Evolutionary conservation across 2,797 vertebrate genomes (phyloP).

Genomic region (Loris lydekkerianus): DNA sequence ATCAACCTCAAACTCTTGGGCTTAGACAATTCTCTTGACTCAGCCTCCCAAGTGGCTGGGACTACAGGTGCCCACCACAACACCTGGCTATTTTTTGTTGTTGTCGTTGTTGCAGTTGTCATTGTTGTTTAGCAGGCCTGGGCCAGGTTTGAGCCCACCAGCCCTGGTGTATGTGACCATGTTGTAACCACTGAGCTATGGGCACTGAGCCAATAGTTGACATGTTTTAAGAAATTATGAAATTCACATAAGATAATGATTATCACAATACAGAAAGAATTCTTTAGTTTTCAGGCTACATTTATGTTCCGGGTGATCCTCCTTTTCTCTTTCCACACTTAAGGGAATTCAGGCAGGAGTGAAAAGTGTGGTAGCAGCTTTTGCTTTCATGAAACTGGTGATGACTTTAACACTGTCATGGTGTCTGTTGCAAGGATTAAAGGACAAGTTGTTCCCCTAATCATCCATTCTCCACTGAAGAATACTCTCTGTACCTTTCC

Average conservation of each 20-base stretch:
- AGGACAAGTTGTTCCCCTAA: neutral
- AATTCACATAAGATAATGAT: neutral
- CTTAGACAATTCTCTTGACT: too few relatives aligned
- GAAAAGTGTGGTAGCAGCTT: neutral
- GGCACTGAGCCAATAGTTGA: neutral
- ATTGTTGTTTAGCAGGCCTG: too few relatives aligned
- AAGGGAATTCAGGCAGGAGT: neutral
- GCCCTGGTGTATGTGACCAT: too few relatives aligned
- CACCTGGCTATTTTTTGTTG: too few relatives aligned
- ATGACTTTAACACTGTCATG: neutral
- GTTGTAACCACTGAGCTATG: too few relatives aligned
- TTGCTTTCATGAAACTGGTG: conserved; percentile 50
- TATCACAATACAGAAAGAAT: neutral
- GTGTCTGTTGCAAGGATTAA: conserved; percentile 9
- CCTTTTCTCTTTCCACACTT: neutral
- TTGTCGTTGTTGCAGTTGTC: too few relatives aligned
- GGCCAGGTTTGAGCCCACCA: too few relatives aligned
- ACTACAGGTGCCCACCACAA: too few relatives aligned
- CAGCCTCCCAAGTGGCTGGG: too few relatives aligned
- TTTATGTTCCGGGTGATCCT: neutral
- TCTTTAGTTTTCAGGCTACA: conserved; percentile 23
- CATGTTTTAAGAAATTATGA: conserved; percentile 9
- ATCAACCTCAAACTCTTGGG: too few relatives aligned
- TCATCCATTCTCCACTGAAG: neutral
- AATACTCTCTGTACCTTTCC: neutral